Evolutionary conservation across 2,113 vertebrate genomes (phyloP), one percentile per base, ranked within the genome.

Genomic region (Cottus gobio): DNA sequence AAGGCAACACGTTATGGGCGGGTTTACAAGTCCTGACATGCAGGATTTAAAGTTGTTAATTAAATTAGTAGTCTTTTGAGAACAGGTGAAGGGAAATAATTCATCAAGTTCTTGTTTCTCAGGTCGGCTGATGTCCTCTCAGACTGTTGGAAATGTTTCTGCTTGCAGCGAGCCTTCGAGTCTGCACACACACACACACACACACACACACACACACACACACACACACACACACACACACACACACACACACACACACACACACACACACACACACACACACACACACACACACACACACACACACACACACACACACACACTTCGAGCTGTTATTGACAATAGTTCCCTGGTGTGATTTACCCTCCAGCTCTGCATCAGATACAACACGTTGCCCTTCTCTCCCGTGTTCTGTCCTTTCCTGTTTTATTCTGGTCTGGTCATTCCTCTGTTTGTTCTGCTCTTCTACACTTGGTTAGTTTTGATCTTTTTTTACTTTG

Each of bases 321-420:
- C 60, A 28, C 18, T 64, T n/a, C 20, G n/a, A 63, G 62, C 64
- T 70, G 36, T 57, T 78, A 83, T 56, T 77, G 69, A 80, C 75
- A 75, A 65, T 16, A 75, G 61, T n/a, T 85, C 56, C 65, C 61
- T 46, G 18, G 56, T 75, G 57, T 72, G 71, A 71, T 67, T 75
- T 79, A 16, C 26, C 58, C 79, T 75, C 30, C 46, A 76, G 66
- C 75, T 58, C 39, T 63, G 26, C 31, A 56, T 37, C 73, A 46
- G 64, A 80, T 77, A 44, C 75, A 77, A 75, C 5, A 39, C 36
- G 34, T 22, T 54, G 52, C 67, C 39, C 72, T 72, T 24, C 31
- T 54, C 61, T 71, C 60, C 39, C 60, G 22, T 46, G n/a, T 31
- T 42, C 16, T 71, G 57, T 74, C 70, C 57, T 74, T 74, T 36